Evolutionary conservation across 2,888 invertebrate species (phyloP).

Genomic region (Adelphocoris suturalis): DNA sequence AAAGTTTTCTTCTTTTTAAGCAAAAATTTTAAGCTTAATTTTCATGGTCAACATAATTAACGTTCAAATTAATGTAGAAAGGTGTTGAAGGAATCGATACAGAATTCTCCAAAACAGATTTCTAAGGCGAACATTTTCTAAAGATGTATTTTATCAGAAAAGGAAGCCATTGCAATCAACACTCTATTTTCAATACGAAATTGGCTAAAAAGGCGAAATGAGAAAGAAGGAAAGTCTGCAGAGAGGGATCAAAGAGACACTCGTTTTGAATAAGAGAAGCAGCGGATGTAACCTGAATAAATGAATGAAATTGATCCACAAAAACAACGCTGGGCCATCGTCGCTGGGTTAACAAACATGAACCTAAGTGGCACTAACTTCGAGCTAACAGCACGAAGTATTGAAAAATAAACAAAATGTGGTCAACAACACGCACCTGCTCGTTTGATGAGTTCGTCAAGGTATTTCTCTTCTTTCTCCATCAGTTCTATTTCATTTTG

Average conservation of each 20-base stretch:
- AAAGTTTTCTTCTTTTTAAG: too few relatives aligned
- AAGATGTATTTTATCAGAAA: too few relatives aligned
- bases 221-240: background rate
- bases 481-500: slow-evolving; percentile 82
- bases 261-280: slow-evolving; percentile 17
- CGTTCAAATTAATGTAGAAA: too few relatives aligned
- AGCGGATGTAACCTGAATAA: slow-evolving; percentile 36
- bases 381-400: background rate
- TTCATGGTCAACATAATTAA: too few relatives aligned
- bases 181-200: too few relatives aligned
- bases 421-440: slow-evolving; percentile 77
- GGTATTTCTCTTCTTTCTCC: slow-evolving; percentile 87
- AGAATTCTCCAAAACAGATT: too few relatives aligned
- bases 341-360: background rate
- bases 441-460: slow-evolving; percentile 85
- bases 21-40: too few relatives aligned
- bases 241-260: background rate
- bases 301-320: slow-evolving; percentile 48
- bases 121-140: too few relatives aligned
- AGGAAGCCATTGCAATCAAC: too few relatives aligned
- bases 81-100: too few relatives aligned
- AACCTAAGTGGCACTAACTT: background rate
- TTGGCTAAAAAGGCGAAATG: background rate
- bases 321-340: background rate
- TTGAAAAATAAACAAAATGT: background rate